phyloP scores from a whole-genome alignment of 2,113 vertebrate genomes.

The Leiothrix lutea region DNA sequence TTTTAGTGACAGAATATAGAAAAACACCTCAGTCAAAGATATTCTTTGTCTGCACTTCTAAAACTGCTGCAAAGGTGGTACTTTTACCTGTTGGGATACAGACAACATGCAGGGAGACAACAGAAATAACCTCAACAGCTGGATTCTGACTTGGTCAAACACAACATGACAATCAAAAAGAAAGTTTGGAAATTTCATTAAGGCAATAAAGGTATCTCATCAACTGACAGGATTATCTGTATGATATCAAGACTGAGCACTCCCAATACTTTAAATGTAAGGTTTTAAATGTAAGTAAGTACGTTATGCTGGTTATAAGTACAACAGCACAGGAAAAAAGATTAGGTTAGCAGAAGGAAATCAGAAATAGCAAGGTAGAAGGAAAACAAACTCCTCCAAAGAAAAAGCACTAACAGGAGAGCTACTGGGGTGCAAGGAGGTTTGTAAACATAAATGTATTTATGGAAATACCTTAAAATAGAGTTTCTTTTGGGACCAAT shows the following conservation, averaged over 20 bases:
- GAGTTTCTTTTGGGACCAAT: neutral
- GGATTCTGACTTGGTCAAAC: neutral
- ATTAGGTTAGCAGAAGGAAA: neutral
- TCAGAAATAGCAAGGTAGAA: neutral
- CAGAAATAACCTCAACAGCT: neutral
- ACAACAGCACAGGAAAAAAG: neutral
- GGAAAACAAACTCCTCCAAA: neutral
- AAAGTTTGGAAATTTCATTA: neutral
- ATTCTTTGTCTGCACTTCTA: neutral
- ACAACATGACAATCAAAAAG: neutral
- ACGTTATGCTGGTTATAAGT: neutral
- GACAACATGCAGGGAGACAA: neutral
- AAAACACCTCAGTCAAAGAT: neutral
- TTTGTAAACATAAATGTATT: neutral
- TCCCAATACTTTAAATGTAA: neutral
- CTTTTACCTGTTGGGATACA: neutral
- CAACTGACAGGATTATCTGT: neutral
- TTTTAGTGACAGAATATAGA: neutral
- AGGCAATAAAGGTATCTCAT: neutral
- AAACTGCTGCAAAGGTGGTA: neutral
- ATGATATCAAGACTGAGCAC: neutral
- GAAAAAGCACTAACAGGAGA: neutral
- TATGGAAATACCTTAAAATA: neutral
- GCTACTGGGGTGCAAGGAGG: neutral
- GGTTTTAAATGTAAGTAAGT: neutral